Conservation (phyloP, 2,113 vertebrate species). For the Strix uralensis region DNA sequence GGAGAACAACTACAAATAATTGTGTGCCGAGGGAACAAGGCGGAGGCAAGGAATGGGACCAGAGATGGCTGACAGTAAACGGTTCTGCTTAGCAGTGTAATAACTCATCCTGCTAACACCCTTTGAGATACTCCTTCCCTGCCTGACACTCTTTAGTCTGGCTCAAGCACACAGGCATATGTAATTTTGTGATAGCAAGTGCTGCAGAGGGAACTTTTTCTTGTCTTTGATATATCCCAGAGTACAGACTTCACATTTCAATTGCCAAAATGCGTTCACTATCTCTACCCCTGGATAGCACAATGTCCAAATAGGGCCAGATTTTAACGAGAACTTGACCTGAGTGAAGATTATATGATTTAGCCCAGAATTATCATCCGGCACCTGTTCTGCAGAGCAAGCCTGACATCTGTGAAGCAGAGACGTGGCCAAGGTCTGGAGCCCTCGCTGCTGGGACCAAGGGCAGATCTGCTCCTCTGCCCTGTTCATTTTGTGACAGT, state of each 20-base stretch:
- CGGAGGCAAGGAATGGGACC: neutral
- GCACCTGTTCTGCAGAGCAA: neutral
- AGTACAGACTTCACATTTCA: neutral
- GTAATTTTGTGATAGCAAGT: neutral
- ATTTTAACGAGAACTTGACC: neutral
- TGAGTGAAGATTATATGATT: neutral
- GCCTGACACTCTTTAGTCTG: neutral
- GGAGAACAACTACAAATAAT: neutral
- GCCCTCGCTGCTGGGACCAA: neutral
- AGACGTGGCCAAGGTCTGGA: neutral
- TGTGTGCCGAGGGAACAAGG: neutral
- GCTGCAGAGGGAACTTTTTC: neutral
- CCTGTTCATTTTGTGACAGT: neutral
- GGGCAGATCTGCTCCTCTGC: neutral
- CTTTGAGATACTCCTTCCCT: neutral
- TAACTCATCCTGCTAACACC: neutral
- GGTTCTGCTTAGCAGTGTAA: neutral
- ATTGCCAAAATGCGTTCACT: rapidly evolving
- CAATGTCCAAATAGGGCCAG: rapidly evolving
- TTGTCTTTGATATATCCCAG: neutral
- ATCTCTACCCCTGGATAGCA: neutral
- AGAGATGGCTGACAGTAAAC: neutral
- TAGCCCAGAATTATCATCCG: neutral
- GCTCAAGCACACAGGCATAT: neutral
- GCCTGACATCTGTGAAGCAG: neutral